Evolutionary conservation across 2,888 invertebrate species (phyloP), one percentile per base, ranked within the genome.

Genomic region (Noctua fimbriata): DNA sequence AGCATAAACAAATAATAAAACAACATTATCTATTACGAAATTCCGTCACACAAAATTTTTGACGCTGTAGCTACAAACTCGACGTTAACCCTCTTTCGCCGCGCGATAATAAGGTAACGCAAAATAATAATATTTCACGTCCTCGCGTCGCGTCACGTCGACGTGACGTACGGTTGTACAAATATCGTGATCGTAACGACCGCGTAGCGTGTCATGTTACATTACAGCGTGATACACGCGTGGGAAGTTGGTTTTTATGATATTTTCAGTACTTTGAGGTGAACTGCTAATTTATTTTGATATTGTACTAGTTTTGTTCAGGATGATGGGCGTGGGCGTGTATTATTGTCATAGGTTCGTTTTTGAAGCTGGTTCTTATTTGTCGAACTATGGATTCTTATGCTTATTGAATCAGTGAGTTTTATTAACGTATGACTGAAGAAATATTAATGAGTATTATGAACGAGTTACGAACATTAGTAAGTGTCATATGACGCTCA

Each of bases 141-240:
- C 55, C 28, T 24, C 72, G 44, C 79, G 76, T 65, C 83, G 41
- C 81, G 79, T 74, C 77, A 74, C 87, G 86, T 81, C 67, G 58
- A n/a, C 76, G 85, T 83, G 73, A 74, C 89, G 87, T 86, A 81
- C 65, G 74, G 76, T 69, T 78, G 85, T 76, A 80, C 87, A 89
- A 88, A 88, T 73, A 83, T 47, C 65, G 85, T 87, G 82, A 82
- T 47, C 65, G 83, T 87, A 83, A 89, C 77, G 87, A 82, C 73
- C 65, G 28, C 66, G 81, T 88, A 75, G 89, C 88, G 87, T 89
- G 88, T 74, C 74, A 55, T 44, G 47, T 71, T 81, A 58, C 60
- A 73, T 82, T 81, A 88, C 72, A 36, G 82, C 58, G 70, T 77
- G 4, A 74, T 65, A 73, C 88, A 86, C 76, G 87, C 89, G 76